phyloP scores from a whole-genome alignment of 2,888 invertebrate species.

The Rosalia funebris region DNA sequence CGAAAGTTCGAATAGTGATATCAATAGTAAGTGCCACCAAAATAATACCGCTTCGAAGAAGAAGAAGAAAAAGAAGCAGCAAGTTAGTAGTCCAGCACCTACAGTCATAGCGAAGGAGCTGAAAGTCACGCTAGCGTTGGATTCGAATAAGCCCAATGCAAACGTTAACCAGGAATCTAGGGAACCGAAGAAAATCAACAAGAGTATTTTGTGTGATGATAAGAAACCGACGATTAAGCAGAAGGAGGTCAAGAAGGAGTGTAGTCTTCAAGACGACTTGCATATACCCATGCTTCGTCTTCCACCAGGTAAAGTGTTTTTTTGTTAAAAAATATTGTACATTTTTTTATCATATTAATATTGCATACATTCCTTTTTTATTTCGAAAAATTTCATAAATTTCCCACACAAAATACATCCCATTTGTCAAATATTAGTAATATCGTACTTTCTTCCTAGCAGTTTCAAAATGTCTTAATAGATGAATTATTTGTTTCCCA shows the following conservation, averaged over 20 bases:
- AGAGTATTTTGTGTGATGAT: constrained; percentile 31
- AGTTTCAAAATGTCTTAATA: too few species aligned
- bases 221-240: constrained; percentile 39
- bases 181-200: constrained; percentile 31
- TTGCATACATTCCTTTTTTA: not conserved
- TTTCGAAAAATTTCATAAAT: too few species aligned
- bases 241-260: constrained; percentile 41
- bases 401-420: too few species aligned
- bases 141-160: constrained; percentile 37
- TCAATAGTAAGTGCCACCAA: constrained; percentile 5
- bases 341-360: not conserved
- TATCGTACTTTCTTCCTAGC: too few species aligned
- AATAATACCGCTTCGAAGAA: constrained; percentile 27
- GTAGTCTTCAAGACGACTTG: constrained; percentile 44
- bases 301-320: constrained; percentile 54
- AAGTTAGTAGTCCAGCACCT: constrained; percentile 23
- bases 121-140: constrained; percentile 56
- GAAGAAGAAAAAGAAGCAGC: constrained; percentile 45
- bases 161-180: constrained; percentile 32
- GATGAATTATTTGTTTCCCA: not conserved
- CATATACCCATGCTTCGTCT: constrained; percentile 59
- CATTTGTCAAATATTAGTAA: too few species aligned
- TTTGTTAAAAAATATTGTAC: too few species aligned
- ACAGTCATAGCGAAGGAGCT: constrained; percentile 52
- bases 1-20: constrained; percentile 39